Evolutionary conservation across 2,113 vertebrate species (phyloP).

Genomic region (Apteryx owenii): DNA sequence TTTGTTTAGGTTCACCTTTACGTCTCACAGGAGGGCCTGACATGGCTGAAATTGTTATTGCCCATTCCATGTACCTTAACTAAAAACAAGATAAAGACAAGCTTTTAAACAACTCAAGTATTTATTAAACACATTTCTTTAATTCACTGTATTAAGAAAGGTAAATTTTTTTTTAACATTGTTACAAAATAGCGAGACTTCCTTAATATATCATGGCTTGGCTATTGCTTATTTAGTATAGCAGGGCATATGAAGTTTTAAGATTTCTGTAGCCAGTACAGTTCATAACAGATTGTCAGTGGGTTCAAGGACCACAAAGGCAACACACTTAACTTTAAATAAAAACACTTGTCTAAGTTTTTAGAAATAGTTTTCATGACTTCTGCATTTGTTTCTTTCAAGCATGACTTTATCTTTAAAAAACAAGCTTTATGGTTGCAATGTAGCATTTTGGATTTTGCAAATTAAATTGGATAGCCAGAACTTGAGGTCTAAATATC

Average conservation of each 20-base stretch:
- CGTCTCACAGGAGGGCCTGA: not conserved
- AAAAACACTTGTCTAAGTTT: not conserved
- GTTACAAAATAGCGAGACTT: not conserved
- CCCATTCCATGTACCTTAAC: not conserved
- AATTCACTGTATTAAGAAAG: not conserved
- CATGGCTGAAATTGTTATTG: not conserved
- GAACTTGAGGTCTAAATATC: not conserved
- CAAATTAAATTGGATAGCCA: not conserved
- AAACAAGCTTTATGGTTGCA: not conserved
- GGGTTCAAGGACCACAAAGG: not conserved
- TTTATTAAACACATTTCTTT: not conserved
- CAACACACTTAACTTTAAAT: not conserved
- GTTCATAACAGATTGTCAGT: not conserved
- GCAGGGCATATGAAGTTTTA: not conserved
- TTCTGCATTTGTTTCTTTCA: not conserved
- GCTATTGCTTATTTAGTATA: not conserved
- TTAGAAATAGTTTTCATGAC: not conserved
- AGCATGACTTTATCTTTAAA: not conserved
- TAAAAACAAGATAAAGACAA: not conserved
- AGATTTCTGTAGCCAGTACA: not conserved
- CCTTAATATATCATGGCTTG: not conserved
- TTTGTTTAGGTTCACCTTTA: not conserved
- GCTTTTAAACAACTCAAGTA: not conserved
- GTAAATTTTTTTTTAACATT: not conserved
- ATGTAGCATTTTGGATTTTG: not conserved